phyloP scores from a whole-genome alignment of 2,113 vertebrate species.

The Oncorhynchus nerka region DNA sequence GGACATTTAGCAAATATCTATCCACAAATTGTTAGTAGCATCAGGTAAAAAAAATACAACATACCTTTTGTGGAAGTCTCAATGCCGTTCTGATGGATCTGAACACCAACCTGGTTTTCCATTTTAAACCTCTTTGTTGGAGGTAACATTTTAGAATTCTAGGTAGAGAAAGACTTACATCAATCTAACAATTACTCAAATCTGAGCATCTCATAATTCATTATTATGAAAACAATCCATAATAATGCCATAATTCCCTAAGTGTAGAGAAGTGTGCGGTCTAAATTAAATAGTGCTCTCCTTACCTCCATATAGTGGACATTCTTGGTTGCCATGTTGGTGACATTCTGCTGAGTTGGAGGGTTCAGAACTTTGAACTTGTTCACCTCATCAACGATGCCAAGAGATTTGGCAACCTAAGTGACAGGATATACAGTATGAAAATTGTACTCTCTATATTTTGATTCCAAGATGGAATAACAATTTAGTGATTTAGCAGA shows the following conservation, averaged over 20 bases:
- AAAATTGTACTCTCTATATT: too few species aligned
- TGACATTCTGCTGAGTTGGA: conserved; percentile 38
- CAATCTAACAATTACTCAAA: background rate
- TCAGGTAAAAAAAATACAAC: background rate
- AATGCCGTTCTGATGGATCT: conserved; percentile 60
- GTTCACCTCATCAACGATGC: conserved; percentile 73
- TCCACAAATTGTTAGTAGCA: background rate
- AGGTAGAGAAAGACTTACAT: background rate
- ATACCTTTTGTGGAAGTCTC: conserved; percentile 44
- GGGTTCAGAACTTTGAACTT: conserved; percentile 63
- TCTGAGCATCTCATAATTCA: background rate
- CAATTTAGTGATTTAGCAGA: too few species aligned
- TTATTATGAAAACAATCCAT: background rate
- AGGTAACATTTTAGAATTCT: conserved; percentile 77
- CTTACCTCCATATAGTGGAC: conserved; percentile 72
- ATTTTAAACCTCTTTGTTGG: conserved; percentile 81
- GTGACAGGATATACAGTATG: background rate
- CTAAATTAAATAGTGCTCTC: background rate
- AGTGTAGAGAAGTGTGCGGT: too few species aligned
- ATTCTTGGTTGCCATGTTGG: conserved; percentile 59
- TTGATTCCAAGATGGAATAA: too few species aligned
- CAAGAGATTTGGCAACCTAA: conserved; percentile 73
- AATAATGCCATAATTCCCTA: too few species aligned
- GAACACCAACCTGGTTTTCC: conserved; percentile 57
- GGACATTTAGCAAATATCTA: background rate